Evolutionary conservation across 2,797 vertebrate species (phyloP).

Genomic region (Esox lucius): DNA sequence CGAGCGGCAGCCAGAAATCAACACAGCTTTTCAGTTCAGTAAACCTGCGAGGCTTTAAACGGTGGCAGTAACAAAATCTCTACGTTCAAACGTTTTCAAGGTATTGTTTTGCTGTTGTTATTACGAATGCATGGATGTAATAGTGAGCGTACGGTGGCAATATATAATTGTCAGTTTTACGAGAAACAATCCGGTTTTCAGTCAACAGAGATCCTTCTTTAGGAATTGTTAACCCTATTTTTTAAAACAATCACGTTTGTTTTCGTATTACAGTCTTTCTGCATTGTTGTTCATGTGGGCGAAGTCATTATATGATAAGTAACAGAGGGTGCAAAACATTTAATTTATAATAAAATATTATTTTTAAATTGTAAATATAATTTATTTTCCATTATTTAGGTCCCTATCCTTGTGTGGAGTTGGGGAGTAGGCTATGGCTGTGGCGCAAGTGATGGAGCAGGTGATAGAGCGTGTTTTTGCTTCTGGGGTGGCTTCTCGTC

Average conservation of each 20-base stretch:
- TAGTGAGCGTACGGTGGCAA: neutral
- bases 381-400: neutral
- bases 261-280: neutral
- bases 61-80: neutral
- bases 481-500: constrained; percentile 76
- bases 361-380: neutral
- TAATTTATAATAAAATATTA: neutral
- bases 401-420: neutral
- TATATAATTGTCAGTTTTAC: neutral
- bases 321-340: neutral
- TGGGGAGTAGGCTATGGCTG: neutral
- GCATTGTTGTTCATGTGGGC: neutral
- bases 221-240: neutral
- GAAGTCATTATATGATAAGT: neutral
- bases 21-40: neutral
- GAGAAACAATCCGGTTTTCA: neutral
- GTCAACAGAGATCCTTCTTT: neutral
- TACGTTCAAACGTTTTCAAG: neutral
- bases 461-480: constrained; percentile 66
- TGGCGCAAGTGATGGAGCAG: neutral
- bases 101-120: neutral
- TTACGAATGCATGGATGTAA: neutral
- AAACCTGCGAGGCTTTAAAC: neutral
- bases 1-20: neutral
- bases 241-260: neutral